These are phyloP conservation scores for Megastigmus dorsalis DNA, from an alignment of 2,888 invertebrate species.

Conservation along the genomic window DNA sequence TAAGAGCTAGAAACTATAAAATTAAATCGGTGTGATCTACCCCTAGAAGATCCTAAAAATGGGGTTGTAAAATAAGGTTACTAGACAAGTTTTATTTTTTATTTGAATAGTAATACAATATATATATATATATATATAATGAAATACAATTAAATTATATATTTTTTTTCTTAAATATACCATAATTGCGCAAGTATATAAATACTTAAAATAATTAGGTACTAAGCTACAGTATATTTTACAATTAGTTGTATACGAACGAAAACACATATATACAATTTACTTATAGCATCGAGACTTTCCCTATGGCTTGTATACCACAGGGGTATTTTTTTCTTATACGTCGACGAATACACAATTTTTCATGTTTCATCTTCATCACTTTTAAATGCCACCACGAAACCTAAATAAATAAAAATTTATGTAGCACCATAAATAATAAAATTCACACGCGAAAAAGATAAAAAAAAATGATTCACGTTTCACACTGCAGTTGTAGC, in stretches of 20 bases:
- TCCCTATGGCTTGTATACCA: slow-evolving; percentile 26
- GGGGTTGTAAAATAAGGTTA: slow-evolving; percentile 54
- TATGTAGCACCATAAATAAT: slow-evolving; percentile 35
- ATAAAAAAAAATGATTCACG: slow-evolving; percentile 23
- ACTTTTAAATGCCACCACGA: slow-evolving; percentile 37
- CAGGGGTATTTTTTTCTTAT: slow-evolving; percentile 5
- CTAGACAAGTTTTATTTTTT: slow-evolving; percentile 29
- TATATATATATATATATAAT: slow-evolving; percentile 11
- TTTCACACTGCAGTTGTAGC: slow-evolving; percentile 9
- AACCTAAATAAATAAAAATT: slow-evolving; percentile 45
- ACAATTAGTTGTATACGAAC: slow-evolving; percentile 51
- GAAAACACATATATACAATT: slow-evolving; percentile 32
- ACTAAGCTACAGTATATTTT: slow-evolving; percentile 53
- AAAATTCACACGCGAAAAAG: slow-evolving; percentile 47
- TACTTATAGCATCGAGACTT: not conserved
- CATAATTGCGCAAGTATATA: slow-evolving; percentile 30
- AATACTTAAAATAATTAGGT: not conserved
- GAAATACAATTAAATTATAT: slow-evolving; percentile 8
- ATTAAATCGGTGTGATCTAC: slow-evolving; percentile 4
- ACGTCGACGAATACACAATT: slow-evolving; percentile 20
- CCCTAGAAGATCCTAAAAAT: slow-evolving; percentile 54
- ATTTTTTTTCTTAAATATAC: slow-evolving; percentile 15
- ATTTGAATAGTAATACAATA: slow-evolving; percentile 17
- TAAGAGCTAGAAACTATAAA: slow-evolving; percentile 19
- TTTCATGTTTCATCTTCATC: slow-evolving; percentile 29